These are phyloP conservation scores for Heteropelma amictum DNA, from an alignment of 2,888 invertebrate species.

Conservation along the genomic window DNA sequence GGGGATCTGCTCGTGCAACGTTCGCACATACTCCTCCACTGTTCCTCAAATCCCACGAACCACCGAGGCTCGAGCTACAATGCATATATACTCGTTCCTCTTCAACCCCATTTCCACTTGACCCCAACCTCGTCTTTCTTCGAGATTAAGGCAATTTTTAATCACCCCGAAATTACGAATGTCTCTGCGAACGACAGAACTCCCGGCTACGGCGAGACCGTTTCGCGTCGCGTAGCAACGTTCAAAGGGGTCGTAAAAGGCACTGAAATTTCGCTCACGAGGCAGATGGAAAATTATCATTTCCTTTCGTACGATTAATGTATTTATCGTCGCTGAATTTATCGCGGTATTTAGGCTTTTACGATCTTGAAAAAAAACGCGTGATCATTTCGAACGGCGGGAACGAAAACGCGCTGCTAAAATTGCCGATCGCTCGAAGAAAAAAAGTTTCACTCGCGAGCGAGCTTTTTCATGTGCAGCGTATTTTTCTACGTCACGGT, in stretches of 20 bases:
- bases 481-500: slow-evolving; percentile 9
- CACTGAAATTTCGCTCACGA: too few relatives aligned
- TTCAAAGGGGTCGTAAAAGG: too few relatives aligned
- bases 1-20: too few relatives aligned
- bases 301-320: too few relatives aligned
- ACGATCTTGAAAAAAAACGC: neutral
- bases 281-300: too few relatives aligned
- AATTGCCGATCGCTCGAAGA: neutral
- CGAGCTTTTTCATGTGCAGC: neutral
- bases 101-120: neutral
- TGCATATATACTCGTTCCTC: slow-evolving; percentile 15
- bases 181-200: neutral
- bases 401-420: neutral
- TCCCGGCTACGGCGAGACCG: neutral
- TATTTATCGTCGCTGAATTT: neutral
- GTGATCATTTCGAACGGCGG: neutral
- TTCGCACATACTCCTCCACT: neutral
- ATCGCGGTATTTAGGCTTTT: neutral
- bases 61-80: too few relatives aligned
- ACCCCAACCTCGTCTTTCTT: neutral
- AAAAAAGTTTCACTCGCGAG: slow-evolving; percentile 18
- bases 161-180: too few relatives aligned
- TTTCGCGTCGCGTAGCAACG: too few relatives aligned
- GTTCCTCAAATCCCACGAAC: neutral
- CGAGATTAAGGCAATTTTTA: neutral